Evolutionary conservation across 2,888 invertebrate species (phyloP).

Genomic region (Eupsilia transversa): DNA sequence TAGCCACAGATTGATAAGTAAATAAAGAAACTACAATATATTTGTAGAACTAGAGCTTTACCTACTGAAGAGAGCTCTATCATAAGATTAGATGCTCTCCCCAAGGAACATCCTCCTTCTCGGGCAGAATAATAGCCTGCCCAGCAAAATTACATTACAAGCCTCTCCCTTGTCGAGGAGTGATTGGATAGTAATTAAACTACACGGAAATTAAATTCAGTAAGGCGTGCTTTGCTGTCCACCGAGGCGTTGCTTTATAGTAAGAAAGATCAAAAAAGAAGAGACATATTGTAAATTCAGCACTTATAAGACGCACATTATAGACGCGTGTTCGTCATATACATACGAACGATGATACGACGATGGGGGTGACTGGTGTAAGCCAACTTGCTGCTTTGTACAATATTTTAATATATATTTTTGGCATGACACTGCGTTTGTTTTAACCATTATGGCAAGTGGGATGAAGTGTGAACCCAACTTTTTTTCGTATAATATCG

Average conservation of each 20-base stretch:
- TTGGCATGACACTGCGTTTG: neutral
- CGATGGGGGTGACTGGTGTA: too few relatives aligned
- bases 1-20: neutral
- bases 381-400: neutral
- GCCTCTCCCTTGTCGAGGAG: neutral
- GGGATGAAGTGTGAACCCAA: neutral
- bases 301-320: neutral
- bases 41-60: neutral
- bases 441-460: neutral
- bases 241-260: too few relatives aligned
- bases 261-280: neutral
- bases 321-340: too few relatives aligned
- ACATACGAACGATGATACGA: neutral
- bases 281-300: neutral
- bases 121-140: slow-evolving; percentile 16
- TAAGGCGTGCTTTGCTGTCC: neutral
- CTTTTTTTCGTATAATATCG: neutral
- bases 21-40: slow-evolving; percentile 2
- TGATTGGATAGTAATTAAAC: slow-evolving; percentile 30
- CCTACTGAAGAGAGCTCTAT: neutral
- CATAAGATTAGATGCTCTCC: slow-evolving; percentile 26
- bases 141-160: slow-evolving; percentile 31
- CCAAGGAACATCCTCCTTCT: slow-evolving; percentile 11
- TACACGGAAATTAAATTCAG: slow-evolving; percentile 6
- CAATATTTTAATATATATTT: neutral